Conservation (phyloP, 2,888 invertebrate genomes). For the Ectemnius cavifrons region DNA sequence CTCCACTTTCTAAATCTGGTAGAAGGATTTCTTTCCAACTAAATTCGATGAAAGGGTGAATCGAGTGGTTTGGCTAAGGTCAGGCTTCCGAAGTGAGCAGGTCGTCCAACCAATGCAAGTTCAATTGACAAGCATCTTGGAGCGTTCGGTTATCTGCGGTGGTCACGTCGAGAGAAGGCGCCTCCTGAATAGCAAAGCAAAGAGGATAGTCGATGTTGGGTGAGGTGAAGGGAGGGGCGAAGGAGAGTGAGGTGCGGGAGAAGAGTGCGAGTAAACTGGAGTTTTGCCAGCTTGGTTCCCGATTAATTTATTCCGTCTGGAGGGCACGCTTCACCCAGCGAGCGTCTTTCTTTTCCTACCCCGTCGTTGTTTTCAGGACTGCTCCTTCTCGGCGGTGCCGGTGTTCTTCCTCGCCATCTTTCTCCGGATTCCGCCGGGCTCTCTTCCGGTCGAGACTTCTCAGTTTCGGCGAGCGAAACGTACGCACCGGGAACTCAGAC, state of each 20-base stretch:
- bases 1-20: too few relatives aligned
- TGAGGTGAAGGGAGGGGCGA: background rate
- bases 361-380: background rate
- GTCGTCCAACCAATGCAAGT: background rate
- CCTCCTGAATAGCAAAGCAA: background rate
- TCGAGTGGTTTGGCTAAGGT: too few relatives aligned
- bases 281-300: slow-evolving; percentile 53
- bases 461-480: slow-evolving; percentile 23
- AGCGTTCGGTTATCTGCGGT: background rate
- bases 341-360: background rate
- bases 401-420: background rate
- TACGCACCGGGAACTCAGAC: slow-evolving; percentile 36
- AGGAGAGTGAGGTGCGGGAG: slow-evolving; percentile 17
- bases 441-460: slow-evolving; percentile 20
- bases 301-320: slow-evolving; percentile 61
- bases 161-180: background rate
- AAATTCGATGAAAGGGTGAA: too few relatives aligned
- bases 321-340: slow-evolving; percentile 18
- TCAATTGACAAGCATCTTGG: background rate
- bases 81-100: too few relatives aligned
- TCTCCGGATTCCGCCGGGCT: background rate
- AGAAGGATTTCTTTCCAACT: too few relatives aligned
- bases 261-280: slow-evolving; percentile 44
- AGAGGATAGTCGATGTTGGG: background rate
- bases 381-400: background rate